Percentiles rank a stretch among this genome's conserved stretches.
phyloP scores from a whole-genome alignment of 2,888 invertebrate species.

The Blastobasis lacticolella region DNA sequence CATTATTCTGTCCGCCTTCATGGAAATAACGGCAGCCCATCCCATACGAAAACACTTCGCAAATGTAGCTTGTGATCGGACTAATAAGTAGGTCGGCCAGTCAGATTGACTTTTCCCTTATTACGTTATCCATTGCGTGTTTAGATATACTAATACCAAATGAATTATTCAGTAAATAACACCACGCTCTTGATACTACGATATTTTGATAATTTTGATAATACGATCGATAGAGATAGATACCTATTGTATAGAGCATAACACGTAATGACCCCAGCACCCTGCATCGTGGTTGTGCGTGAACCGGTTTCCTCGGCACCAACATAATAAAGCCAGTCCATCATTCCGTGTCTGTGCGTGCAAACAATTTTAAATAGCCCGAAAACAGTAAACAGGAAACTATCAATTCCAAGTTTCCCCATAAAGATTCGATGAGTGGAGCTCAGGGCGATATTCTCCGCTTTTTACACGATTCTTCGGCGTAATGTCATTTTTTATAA shows the following conservation, averaged over 20 bases:
- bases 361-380: slow-evolving; percentile 56
- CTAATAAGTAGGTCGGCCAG: slow-evolving; percentile 32
- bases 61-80: slow-evolving; percentile 33
- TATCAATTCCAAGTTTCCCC: slow-evolving; percentile 62
- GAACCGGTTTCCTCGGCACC: slow-evolving; percentile 24
- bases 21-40: not conserved
- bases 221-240: slow-evolving; percentile 44
- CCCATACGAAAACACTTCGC: slow-evolving; percentile 9
- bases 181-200: slow-evolving; percentile 49
- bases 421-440: slow-evolving; percentile 59
- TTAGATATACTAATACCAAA: slow-evolving; percentile 56
- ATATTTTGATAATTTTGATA: slow-evolving; percentile 49
- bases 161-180: slow-evolving; percentile 62
- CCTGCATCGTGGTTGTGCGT: slow-evolving; percentile 58
- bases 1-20: not conserved
- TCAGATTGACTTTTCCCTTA: slow-evolving; percentile 34
- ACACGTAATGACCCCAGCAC: slow-evolving; percentile 43
- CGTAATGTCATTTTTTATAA: slow-evolving; percentile 40
- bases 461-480: slow-evolving; percentile 36
- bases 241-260: slow-evolving; percentile 14
- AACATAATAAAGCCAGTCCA: slow-evolving; percentile 46
- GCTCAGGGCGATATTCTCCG: slow-evolving; percentile 40
- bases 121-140: slow-evolving; percentile 50
- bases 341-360: slow-evolving; percentile 53
- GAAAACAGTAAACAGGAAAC: slow-evolving; percentile 60